phyloP scores from a whole-genome alignment of 2,113 vertebrate species.

The Pluvialis apricaria region DNA sequence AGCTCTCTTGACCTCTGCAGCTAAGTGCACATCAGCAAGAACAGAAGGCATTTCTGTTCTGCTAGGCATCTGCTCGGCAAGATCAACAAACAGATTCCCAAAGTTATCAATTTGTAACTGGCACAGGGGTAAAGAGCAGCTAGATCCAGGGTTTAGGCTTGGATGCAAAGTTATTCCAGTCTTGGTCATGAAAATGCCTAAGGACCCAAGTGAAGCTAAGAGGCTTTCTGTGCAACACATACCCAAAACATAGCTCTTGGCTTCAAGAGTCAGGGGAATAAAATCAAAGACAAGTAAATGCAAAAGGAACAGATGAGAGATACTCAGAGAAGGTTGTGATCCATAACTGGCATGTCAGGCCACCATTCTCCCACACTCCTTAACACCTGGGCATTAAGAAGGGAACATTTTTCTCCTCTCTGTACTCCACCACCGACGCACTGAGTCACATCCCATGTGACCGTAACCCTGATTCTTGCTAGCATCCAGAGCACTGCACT shows the following conservation, averaged over 20 bases:
- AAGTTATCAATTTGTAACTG: neutral
- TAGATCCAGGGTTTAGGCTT: neutral
- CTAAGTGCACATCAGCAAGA: neutral
- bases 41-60: neutral
- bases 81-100: neutral
- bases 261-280: neutral
- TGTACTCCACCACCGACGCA: neutral
- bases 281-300: neutral
- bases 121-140: neutral
- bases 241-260: neutral
- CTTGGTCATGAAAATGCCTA: neutral
- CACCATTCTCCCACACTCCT: neutral
- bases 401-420: neutral
- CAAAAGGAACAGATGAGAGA: neutral
- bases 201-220: neutral
- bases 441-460: neutral
- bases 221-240: neutral
- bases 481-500: neutral
- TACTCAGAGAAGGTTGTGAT: neutral
- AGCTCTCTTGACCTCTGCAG: neutral
- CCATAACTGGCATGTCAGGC: neutral
- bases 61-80: neutral
- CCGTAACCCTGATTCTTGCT: neutral
- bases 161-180: neutral
- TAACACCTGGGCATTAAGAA: neutral